Percentiles rank a stretch among this genome's conserved stretches.
phyloP scores from a whole-genome alignment of 2,113 vertebrate genomes.

The Rhineura floridana region DNA sequence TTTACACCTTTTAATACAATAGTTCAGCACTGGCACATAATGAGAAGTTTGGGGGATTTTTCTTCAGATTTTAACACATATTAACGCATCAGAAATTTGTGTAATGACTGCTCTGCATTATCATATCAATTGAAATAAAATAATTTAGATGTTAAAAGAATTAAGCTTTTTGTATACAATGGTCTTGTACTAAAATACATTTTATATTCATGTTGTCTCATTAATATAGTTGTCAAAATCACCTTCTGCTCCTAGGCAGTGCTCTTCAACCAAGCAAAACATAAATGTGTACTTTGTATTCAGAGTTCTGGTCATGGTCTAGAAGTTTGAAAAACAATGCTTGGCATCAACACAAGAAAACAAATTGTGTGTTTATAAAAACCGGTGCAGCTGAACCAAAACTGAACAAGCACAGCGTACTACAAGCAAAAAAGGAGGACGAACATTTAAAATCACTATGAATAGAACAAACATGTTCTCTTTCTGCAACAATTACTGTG shows the following conservation, averaged over 20 bases:
- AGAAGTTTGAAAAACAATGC: background rate
- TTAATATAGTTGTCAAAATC: constrained; percentile 19
- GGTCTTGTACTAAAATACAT: background rate
- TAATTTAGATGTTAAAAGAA: background rate
- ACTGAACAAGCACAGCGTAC: background rate
- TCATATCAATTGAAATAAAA: fast-evolving
- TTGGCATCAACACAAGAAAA: background rate
- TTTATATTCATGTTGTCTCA: background rate
- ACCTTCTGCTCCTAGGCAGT: background rate
- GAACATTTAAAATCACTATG: background rate
- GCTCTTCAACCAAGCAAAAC: background rate
- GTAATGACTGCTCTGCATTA: background rate
- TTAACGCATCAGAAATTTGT: background rate
- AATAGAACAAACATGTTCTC: background rate
- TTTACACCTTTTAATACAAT: background rate
- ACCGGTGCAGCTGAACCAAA: background rate
- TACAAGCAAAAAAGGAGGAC: background rate
- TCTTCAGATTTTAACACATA: background rate
- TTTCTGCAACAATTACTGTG: background rate
- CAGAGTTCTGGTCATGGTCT: background rate
- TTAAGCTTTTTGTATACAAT: background rate
- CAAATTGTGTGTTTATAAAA: fast-evolving
- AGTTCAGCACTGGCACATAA: no score
- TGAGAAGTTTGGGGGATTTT: background rate
- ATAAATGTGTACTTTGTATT: background rate